Evolutionary conservation across 2,888 invertebrate species (phyloP).

Genomic region (Dicranocentrus wangi): DNA sequence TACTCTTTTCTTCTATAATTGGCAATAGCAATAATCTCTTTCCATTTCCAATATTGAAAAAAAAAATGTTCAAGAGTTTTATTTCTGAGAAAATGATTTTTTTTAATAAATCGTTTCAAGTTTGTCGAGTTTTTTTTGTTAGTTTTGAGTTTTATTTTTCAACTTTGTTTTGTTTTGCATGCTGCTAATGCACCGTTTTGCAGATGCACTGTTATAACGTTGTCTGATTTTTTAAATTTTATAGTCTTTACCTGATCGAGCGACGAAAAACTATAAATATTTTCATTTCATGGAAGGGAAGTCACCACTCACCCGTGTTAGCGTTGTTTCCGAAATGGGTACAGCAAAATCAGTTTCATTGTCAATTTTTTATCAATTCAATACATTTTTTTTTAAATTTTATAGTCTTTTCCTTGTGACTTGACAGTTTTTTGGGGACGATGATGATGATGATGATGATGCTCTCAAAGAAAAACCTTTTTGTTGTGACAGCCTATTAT

Average conservation of each 20-base stretch:
- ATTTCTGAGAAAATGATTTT: constrained; percentile 9
- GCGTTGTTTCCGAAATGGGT: no score
- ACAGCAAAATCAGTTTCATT: no score
- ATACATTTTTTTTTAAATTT: no score
- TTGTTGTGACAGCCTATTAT: no score
- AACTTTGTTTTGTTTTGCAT: constrained; percentile 17
- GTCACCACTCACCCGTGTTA: no score
- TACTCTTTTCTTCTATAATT: constrained; percentile 54
- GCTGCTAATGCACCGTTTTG: constrained; percentile 28
- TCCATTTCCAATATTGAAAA: constrained; percentile 49
- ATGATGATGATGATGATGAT: no score
- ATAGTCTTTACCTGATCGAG: neutral
- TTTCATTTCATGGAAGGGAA: no score
- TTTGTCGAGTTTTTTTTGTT: constrained; percentile 9
- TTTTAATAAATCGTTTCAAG: neutral
- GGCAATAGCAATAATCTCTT: constrained; percentile 64
- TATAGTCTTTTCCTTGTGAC: neutral
- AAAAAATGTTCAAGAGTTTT: neutral
- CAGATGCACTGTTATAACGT: constrained; percentile 35
- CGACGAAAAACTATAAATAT: no score
- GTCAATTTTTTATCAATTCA: no score
- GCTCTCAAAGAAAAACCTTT: no score
- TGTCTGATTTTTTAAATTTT: neutral
- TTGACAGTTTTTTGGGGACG: constrained; percentile 18
- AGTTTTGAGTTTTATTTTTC: no score